Conservation (phyloP, 2,797 vertebrate genomes). For the Thamnophis elegans region DNA sequence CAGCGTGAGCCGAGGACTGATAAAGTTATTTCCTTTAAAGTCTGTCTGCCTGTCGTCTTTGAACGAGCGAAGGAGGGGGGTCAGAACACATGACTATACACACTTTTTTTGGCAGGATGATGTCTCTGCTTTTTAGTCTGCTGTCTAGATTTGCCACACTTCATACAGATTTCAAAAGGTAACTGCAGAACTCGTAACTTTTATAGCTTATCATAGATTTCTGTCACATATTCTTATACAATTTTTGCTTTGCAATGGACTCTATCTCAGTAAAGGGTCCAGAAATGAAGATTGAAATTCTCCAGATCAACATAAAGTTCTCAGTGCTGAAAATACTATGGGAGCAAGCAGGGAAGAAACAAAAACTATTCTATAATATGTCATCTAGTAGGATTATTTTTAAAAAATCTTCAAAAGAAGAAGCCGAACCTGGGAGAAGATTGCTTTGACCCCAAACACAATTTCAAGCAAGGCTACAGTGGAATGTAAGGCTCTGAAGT, state of each 20-base stretch:
- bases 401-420: background rate
- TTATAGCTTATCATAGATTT: background rate
- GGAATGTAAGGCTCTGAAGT: conserved; percentile 37
- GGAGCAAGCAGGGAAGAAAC: conserved; percentile 24
- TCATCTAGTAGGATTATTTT: conserved; percentile 13
- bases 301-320: conserved; percentile 29
- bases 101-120: too few species aligned
- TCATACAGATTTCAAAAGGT: background rate
- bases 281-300: conserved; percentile 21
- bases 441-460: conserved; percentile 43
- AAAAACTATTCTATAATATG: conserved; percentile 31
- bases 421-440: background rate
- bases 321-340: conserved; percentile 18
- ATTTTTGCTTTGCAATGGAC: background rate
- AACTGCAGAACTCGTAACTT: background rate
- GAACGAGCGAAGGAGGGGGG: too few species aligned
- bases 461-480: conserved; percentile 38
- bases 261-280: conserved; percentile 9
- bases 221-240: background rate
- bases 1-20: too few species aligned
- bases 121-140: too few species aligned
- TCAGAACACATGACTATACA: too few species aligned
- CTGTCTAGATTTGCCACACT: too few species aligned
- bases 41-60: too few species aligned
- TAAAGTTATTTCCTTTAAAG: too few species aligned